phyloP scores from a whole-genome alignment of 37 sponge, comb jelly and placozoan genomes.

The Axinella damicornis region DNA sequence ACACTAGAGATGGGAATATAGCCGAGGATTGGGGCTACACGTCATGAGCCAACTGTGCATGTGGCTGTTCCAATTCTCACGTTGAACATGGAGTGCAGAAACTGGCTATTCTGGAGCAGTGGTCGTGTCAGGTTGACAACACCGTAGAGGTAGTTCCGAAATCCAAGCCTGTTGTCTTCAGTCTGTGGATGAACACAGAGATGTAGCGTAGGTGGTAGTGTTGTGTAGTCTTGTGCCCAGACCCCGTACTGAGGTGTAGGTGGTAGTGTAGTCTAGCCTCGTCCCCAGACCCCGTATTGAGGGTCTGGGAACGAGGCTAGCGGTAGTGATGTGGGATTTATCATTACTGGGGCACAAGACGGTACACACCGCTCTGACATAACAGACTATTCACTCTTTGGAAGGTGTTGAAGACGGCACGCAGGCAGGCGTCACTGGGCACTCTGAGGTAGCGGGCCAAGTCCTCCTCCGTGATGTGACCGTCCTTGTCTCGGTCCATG shows the following conservation, averaged over 20 bases:
- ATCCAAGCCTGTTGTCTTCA: constrained; percentile 3
- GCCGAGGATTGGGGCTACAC: not conserved
- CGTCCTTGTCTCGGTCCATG: constrained; percentile 53
- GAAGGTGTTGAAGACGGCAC: constrained; percentile 21
- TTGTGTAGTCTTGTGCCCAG: no score
- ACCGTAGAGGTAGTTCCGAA: constrained; percentile 29
- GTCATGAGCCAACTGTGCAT: not conserved
- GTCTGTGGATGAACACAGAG: not conserved
- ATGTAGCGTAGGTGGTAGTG: no score
- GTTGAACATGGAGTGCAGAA: constrained; percentile 21
- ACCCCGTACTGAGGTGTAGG: no score
- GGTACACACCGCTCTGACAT: no score
- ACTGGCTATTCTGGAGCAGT: not conserved
- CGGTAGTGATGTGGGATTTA: no score
- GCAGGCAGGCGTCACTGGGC: constrained; percentile 38
- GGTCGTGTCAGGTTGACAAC: constrained; percentile 3
- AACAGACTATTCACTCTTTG: not conserved
- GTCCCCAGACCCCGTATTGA: no score
- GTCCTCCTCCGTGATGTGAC: constrained; percentile 37
- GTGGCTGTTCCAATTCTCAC: constrained; percentile 26
- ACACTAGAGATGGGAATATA: no score
- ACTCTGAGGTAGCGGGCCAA: constrained; percentile 37
- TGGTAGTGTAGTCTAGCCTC: no score
- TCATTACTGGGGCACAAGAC: not conserved
- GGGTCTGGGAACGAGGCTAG: no score